A percentile compares a stretch with the other conserved stretches of the same genome.
Conservation (phyloP, 2,797 vertebrate genomes). For the Trematocara caparti region DNA sequence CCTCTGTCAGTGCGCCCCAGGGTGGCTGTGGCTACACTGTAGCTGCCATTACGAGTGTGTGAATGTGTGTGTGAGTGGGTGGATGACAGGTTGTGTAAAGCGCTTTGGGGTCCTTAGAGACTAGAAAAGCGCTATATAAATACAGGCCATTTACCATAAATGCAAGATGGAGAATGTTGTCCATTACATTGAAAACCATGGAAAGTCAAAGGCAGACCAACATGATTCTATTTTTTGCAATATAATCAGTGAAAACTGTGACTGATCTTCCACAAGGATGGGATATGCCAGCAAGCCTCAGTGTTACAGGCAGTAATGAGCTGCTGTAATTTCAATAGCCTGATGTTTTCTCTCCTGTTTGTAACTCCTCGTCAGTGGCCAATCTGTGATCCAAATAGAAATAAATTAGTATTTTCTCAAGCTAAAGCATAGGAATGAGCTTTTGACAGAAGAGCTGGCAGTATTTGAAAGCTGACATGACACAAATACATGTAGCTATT, state of each 20-base stretch:
- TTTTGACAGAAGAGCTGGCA: slow-evolving; percentile 14
- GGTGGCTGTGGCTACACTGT: too few relatives aligned
- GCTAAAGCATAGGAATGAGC: slow-evolving; percentile 32
- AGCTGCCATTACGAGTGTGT: too few relatives aligned
- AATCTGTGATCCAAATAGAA: slow-evolving; percentile 42
- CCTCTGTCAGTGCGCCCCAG: too few relatives aligned
- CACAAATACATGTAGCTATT: slow-evolving; percentile 40
- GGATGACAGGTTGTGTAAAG: too few relatives aligned
- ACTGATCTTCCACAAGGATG: slow-evolving; percentile 58
- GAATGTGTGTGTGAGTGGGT: too few relatives aligned
- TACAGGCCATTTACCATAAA: background rate
- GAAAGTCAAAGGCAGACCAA: background rate
- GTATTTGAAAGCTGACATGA: background rate
- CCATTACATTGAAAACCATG: background rate
- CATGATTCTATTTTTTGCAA: slow-evolving; percentile 38
- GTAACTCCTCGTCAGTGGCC: slow-evolving; percentile 22
- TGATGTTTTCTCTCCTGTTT: slow-evolving; percentile 27
- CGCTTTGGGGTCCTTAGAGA: too few relatives aligned
- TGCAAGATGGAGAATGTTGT: background rate
- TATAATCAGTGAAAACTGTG: slow-evolving; percentile 56
- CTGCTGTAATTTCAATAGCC: slow-evolving; percentile 60
- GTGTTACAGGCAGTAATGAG: slow-evolving; percentile 55
- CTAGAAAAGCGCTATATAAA: too few relatives aligned
- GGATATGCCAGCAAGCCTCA: slow-evolving; percentile 47
- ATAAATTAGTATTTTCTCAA: slow-evolving; percentile 41